Percentiles rank a stretch among this genome's conserved stretches.
Evolutionary conservation across 2,113 vertebrate species (phyloP).

Genomic region (Ellobius talpinus): DNA sequence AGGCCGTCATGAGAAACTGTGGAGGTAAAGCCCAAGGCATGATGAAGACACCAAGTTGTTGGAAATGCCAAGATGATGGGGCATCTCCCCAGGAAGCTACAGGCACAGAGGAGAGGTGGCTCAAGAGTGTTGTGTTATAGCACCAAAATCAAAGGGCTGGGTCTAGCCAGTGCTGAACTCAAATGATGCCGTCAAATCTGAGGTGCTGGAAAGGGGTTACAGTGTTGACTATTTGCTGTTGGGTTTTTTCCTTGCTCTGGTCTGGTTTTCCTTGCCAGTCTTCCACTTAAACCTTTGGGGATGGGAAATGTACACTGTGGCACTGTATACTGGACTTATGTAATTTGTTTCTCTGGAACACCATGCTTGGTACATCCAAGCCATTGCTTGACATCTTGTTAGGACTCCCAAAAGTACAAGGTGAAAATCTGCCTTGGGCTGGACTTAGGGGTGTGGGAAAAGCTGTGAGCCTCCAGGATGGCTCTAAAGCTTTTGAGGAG

Average conservation of each 20-base stretch:
- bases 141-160: not conserved
- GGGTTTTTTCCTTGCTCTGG: not conserved
- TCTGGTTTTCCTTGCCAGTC: not conserved
- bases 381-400: not conserved
- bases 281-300: not conserved
- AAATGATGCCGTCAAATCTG: not conserved
- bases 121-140: not conserved
- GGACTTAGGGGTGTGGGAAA: not conserved
- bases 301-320: not conserved
- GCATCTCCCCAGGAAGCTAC: not conserved
- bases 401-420: not conserved
- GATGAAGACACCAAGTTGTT: not conserved
- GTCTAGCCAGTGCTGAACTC: not conserved
- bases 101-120: not conserved
- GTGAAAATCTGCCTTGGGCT: not conserved
- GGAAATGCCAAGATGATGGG: not conserved
- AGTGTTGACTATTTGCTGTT: not conserved
- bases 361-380: not conserved
- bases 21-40: not conserved
- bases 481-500: constrained; percentile 15
- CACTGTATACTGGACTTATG: not conserved
- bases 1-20: not conserved
- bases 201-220: not conserved
- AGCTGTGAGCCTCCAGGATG: not conserved
- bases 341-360: not conserved